Evolutionary conservation across 2,113 vertebrate species (phyloP), one percentile per base, ranked within the genome.

Genomic region (Calonectris borealis): DNA sequence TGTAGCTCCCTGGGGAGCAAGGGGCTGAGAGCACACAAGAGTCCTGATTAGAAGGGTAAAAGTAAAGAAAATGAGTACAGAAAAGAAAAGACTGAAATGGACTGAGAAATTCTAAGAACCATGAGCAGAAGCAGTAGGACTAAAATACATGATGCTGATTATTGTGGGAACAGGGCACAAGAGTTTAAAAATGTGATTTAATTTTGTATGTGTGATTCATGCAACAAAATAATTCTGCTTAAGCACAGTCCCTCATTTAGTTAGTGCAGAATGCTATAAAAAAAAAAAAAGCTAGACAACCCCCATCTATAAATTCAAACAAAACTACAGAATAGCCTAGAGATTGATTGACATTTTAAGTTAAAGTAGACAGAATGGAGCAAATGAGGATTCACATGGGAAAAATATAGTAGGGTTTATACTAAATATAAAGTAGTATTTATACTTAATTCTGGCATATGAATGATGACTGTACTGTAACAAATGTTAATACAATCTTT

Each of bases 151-250:
- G 0, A 77, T 19, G 46, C 13, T 73, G 20, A 71, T 94, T 93
- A 81, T 86, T 93, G 80, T 38, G 14, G 84, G 55, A 88, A 93
- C 2, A 55, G 40, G 60, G 54, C 52, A 83, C 1, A 3, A n/a
- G 9, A 77, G 66, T 75, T 88, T 69, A 84, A 77, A 94, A 90
- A 54, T 62, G n/a, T 65, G 48, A 87, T 93, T 90, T 86, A 75
- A 93, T 92, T 93, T 95, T 77, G 38, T 57, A n/a, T 52, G 40
- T 44, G 51, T 94, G 90, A 96, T 88, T 94, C 86, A 96, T 57
- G 52, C 44, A 89, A 83, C n/a, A 68, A 86, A 94, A 76, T 82
- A 86, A 86, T 83, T 94, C 79, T 72, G 40, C 52, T 90, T 88
- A 91, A 94, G 51, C 29, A 55, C 55, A 61, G 70, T n/a, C 49